phyloP scores from a whole-genome alignment of 1,140 invertebrate genomes.

The Catajapyx aquilonaris region DNA sequence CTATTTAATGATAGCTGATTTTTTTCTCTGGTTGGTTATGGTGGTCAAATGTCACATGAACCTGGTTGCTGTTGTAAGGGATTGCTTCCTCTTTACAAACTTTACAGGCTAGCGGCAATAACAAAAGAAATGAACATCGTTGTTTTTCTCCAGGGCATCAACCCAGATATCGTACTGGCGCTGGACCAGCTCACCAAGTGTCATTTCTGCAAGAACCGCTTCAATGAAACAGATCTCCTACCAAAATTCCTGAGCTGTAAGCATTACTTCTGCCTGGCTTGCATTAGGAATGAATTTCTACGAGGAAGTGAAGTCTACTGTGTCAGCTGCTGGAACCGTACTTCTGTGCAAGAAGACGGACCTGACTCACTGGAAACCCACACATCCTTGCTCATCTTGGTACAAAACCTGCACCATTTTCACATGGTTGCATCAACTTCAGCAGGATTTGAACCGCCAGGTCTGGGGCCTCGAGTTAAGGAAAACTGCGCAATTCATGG shows the following conservation, averaged over 20 bases:
- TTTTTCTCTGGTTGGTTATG: no score
- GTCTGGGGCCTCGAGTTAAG: no score
- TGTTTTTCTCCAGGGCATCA: slow-evolving; percentile 15
- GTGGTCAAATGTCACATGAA: no score
- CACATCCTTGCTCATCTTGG: slow-evolving; percentile 33
- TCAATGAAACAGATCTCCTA: slow-evolving; percentile 39
- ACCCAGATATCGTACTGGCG: slow-evolving; percentile 28
- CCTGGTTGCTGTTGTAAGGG: no score
- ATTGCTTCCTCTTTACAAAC: no score
- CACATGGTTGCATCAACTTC: background rate
- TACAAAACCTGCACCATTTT: slow-evolving; percentile 37
- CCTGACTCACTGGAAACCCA: slow-evolving; percentile 41
- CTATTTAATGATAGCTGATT: no score
- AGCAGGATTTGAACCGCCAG: background rate
- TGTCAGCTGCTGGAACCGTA: slow-evolving; percentile 41
- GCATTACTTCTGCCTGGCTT: slow-evolving; percentile 51
- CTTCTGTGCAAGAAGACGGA: slow-evolving; percentile 30
- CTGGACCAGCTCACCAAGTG: slow-evolving; percentile 46
- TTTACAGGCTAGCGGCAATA: no score
- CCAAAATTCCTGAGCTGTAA: slow-evolving; percentile 52
- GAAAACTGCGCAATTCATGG: slow-evolving; percentile 48
- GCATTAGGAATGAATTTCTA: slow-evolving; percentile 37
- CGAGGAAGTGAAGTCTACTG: slow-evolving; percentile 41
- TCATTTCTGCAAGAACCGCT: slow-evolving; percentile 40
- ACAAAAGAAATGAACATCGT: background rate